These are phyloP conservation scores for Chorisops tibialis DNA, from an alignment of 2,888 invertebrate genomes.

Conservation along the genomic window DNA sequence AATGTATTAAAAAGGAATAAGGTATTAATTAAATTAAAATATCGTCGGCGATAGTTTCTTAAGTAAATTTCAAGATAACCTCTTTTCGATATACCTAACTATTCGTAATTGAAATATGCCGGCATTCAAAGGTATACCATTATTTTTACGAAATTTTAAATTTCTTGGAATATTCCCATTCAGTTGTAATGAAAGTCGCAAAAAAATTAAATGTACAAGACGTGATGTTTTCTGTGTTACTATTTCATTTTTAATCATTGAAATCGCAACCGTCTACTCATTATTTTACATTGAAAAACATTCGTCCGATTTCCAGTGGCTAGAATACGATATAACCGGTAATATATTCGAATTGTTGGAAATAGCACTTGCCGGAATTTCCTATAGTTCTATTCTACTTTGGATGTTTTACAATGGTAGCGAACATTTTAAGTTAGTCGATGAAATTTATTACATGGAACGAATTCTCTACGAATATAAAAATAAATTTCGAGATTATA, in stretches of 20 bases:
- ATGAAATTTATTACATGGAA: background rate
- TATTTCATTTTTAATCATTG: background rate
- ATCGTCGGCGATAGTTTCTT: no score
- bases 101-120: no score
- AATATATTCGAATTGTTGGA: constrained; percentile 12
- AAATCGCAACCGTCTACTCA: background rate
- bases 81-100: no score
- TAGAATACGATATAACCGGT: constrained; percentile 15
- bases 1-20: no score
- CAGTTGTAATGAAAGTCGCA: constrained; percentile 30
- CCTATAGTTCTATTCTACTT: background rate
- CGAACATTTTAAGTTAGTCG: background rate
- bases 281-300: background rate
- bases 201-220: constrained; percentile 33
- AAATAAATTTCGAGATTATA: background rate
- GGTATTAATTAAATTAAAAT: no score
- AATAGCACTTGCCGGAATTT: background rate
- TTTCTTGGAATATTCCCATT: constrained; percentile 31
- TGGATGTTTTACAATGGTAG: constrained; percentile 3
- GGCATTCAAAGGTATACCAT: constrained; percentile 1
- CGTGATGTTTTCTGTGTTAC: background rate
- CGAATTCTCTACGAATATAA: background rate
- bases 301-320: constrained; percentile 1
- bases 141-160: constrained; percentile 25
- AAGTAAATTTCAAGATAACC: no score